Base-by-base conservation (phyloP, 2,888 invertebrate genomes). In the Agrypnus murinus region DNA sequence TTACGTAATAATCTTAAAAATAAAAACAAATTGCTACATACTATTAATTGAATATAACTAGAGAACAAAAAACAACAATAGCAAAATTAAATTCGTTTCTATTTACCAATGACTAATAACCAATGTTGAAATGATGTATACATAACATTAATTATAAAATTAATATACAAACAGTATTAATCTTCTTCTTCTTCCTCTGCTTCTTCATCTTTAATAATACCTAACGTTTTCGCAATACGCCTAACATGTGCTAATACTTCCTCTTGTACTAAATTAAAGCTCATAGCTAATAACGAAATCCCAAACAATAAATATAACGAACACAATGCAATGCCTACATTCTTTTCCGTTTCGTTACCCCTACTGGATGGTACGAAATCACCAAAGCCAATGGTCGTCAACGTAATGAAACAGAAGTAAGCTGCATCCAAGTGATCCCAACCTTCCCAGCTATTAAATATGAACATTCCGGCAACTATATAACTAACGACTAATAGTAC, bases 191-290 rank as follows among this genome's bases (percentile, higher is more conserved):
- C 88, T 43, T 91, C 91, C 45, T 91, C 90, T 36, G 88, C 88
- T 48, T 88, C 87, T 17, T 90, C 90, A 70, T 93, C 92, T 83
- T 95, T 95, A 77, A 97, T 92, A 83, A 97, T 96, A 46, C 96
- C 97, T 66, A 97, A 88, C 68, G 92, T 91, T 77, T 93, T 93
- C 17, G 95, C 97, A 7, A 97, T 92, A 71, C 92, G 90, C 79
- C 95, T 95, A 4, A 96, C 95, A 81, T 94, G 94, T 70, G 92
- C 93, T 74, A 96, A 94, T 8, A 97, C 96, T 85, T 97, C 95
- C 83, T 96, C 96, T 84, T 97, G 97, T 48, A 98, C 97, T 82
- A 98, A 87, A 88, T 98, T 98, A 86, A 98, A 98, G 80, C 96
- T 96, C 98, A 98, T 98, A 31, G 97, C 97, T 75, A 98, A 87